A percentile compares a stretch with the other conserved stretches of the same genome.
Conservation (phyloP, 2,888 invertebrate species). For the Sussaba pulchella region DNA sequence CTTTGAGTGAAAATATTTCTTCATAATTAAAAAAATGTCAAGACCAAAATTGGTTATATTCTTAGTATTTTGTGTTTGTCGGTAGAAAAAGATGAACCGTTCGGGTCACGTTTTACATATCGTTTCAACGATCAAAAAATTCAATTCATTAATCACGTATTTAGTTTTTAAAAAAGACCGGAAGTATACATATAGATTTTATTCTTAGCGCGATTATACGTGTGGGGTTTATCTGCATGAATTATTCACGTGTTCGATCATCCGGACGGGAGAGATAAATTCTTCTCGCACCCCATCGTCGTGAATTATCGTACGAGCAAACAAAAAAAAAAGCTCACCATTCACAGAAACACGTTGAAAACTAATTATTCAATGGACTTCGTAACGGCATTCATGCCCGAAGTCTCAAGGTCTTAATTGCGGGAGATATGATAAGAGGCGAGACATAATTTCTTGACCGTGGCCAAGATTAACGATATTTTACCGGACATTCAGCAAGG, state of each 20-base stretch:
- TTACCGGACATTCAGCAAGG: background rate
- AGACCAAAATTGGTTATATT: no score
- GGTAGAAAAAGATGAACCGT: no score
- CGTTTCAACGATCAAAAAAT: no score
- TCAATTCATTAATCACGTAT: no score
- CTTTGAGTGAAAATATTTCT: background rate
- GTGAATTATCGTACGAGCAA: background rate
- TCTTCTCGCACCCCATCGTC: background rate
- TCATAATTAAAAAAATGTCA: no score
- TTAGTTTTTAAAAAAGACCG: no score
- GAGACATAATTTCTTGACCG: constrained; percentile 58
- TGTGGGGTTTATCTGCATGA: background rate
- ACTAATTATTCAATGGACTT: constrained; percentile 16
- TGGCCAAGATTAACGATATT: constrained; percentile 45
- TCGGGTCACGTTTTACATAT: no score
- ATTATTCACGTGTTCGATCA: background rate
- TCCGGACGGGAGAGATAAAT: background rate
- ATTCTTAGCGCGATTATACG: background rate
- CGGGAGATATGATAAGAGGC: constrained; percentile 23
- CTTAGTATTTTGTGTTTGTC: no score
- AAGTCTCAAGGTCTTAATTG: constrained; percentile 10
- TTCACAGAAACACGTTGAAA: constrained; percentile 3
- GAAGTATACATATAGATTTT: background rate
- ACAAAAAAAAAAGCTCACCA: background rate
- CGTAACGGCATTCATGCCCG: constrained; percentile 11